Base-by-base conservation (phyloP, 2,113 vertebrate species). In the Podarcis raffonei region DNA sequence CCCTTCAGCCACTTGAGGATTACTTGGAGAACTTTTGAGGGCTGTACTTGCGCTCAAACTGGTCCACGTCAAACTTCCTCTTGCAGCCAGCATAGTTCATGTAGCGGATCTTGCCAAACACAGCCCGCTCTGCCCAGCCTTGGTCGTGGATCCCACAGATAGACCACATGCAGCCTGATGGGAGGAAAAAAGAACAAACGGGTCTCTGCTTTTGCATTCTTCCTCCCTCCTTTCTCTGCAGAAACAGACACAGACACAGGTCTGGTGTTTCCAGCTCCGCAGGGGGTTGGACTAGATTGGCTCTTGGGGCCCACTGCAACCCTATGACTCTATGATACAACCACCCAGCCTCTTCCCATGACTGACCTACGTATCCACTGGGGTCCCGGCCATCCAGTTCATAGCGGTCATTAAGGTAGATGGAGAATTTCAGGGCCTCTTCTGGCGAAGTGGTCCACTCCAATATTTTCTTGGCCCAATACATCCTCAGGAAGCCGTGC, bases 381-480 rank as follows among this genome's bases (percentile, higher is more conserved):
- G 98, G 97, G 94, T 98, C 98, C 77, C 97, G 97, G 35, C 97
- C 97, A 0, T 98, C 98, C 91, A 98, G 95, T 92, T 96, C 88
- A 0, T 98, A 98, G 90, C 96, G 97, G 77, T 98, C 98, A 0
- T 98, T 99, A 27, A 99, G 95, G 94, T 98, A 98, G 68, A 99
- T 96, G 81, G 98, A 96, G 27, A 97, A 97, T 20, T 91, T 94
- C 30, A 98, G 96, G 2, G 98, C 98, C 90, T 98, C 98, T 89
- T 98, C 97, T 0, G 98, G 98, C 1, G 97, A 98, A 1, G 2
- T 86, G 0, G 98, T 98, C 98, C 98, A 99, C 95, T 98, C 98
- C 91, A 98, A 95, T 83, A 99, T 98, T 95, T 98, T 99, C 93
- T 99, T 99, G 90, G 98, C 98, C 98, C 98, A 98, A 93, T 98